phyloP scores from a whole-genome alignment of 2,888 invertebrate genomes.

The Meganola albula region DNA sequence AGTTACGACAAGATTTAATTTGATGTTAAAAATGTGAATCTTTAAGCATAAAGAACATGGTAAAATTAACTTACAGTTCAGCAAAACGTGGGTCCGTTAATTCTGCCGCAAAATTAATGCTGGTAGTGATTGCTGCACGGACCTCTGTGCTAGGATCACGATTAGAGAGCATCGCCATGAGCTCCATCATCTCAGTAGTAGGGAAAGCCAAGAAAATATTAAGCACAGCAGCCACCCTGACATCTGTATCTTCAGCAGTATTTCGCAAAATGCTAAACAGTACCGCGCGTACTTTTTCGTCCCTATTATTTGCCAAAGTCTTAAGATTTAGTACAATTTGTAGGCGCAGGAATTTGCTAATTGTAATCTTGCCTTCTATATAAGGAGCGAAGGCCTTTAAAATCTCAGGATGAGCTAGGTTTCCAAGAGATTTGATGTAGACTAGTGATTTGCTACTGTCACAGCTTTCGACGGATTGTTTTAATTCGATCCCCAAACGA shows the following conservation, averaged over 20 bases:
- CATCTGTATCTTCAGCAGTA: conserved; percentile 79
- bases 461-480: conserved; percentile 68
- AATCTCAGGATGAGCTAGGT: conserved; percentile 79
- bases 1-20: too few species aligned
- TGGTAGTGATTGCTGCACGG: conserved; percentile 79
- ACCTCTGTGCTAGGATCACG: conserved; percentile 80
- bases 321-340: conserved; percentile 79
- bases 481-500: conserved; percentile 71
- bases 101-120: conserved; percentile 75
- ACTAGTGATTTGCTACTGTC: conserved; percentile 78
- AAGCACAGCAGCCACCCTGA: conserved; percentile 80
- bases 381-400: conserved; percentile 80
- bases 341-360: conserved; percentile 79
- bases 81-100: conserved; percentile 54
- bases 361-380: conserved; percentile 77
- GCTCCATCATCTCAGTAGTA: conserved; percentile 79
- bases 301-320: conserved; percentile 64
- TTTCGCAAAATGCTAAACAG: conserved; percentile 82
- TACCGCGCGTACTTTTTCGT: conserved; percentile 73
- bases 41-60: too few species aligned
- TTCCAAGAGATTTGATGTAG: conserved; percentile 81
- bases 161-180: conserved; percentile 83
- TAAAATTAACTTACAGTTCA: conserved; percentile 76
- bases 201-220: conserved; percentile 79
- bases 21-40: too few species aligned